Evolutionary conservation across 2,888 invertebrate genomes (phyloP).

Genomic region (Pyrrhia umbra): DNA sequence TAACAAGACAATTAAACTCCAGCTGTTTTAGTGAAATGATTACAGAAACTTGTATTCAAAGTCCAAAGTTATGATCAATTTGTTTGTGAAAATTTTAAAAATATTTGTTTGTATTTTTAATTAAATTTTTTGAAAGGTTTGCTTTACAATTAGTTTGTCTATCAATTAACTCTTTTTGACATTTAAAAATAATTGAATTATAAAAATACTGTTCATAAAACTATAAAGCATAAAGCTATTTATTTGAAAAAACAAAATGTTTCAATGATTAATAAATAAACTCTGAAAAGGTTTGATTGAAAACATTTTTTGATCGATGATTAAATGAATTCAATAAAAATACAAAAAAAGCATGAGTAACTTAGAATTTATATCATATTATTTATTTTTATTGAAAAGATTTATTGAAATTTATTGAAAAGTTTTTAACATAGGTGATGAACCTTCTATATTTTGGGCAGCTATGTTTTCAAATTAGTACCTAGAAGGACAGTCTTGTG

Average conservation of each 20-base stretch:
- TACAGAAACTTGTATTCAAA: conserved; percentile 3
- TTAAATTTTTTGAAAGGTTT: not conserved
- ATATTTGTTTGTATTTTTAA: not conserved
- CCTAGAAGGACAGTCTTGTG: no score
- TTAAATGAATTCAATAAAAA: not conserved
- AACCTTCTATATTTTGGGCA: no score
- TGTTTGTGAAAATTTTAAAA: conserved; percentile 5
- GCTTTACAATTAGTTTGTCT: not conserved
- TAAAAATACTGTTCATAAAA: not conserved
- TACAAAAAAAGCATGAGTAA: no score
- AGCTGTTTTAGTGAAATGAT: conserved; percentile 2
- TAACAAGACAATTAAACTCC: conserved; percentile 4
- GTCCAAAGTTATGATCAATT: conserved; percentile 6
- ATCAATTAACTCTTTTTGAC: not conserved
- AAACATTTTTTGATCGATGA: not conserved
- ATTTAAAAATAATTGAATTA: not conserved
- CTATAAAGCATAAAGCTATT: no score
- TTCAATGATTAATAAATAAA: not conserved
- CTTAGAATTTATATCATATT: no score
- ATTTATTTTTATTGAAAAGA: no score
- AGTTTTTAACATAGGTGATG: no score
- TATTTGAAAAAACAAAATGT: not conserved
- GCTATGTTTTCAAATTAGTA: no score
- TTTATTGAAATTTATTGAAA: no score
- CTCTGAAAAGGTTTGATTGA: not conserved